These are phyloP conservation scores for Chrysaora quinquecirrha DNA, from an alignment of 30 jellyfish, hydroid and myxozoan species.

Conservation along the genomic window DNA sequence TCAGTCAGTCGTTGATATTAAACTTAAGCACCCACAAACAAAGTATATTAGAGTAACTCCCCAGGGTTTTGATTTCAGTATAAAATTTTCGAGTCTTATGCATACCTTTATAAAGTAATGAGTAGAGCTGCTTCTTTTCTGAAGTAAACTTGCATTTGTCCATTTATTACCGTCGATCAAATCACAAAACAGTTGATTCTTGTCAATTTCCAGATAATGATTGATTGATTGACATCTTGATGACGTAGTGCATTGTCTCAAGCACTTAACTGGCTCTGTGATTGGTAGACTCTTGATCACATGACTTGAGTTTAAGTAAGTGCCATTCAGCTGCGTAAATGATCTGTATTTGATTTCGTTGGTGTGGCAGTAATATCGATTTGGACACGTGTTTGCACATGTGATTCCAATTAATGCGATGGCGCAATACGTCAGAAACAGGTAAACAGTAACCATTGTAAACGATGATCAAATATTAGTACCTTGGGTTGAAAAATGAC, in stretches of 20 bases:
- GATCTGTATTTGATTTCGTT: neutral
- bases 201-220: neutral
- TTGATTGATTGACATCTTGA: neutral
- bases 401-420: no score
- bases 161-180: neutral
- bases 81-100: no score
- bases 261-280: neutral
- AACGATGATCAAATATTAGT: no score
- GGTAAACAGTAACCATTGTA: no score
- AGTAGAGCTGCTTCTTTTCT: neutral
- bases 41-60: no score
- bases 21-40: no score
- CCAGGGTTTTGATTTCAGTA: no score
- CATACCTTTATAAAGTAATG: neutral
- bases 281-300: neutral
- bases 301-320: neutral
- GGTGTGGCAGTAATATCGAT: neutral
- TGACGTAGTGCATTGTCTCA: neutral
- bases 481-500: no score
- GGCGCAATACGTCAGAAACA: no score
- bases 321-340: neutral
- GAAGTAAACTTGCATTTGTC: neutral
- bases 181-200: neutral
- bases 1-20: no score
- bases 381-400: neutral